Evolutionary conservation across 2,797 vertebrate genomes (phyloP), one percentile per base, ranked within the genome.

Genomic region (Crenichthys baileyi): DNA sequence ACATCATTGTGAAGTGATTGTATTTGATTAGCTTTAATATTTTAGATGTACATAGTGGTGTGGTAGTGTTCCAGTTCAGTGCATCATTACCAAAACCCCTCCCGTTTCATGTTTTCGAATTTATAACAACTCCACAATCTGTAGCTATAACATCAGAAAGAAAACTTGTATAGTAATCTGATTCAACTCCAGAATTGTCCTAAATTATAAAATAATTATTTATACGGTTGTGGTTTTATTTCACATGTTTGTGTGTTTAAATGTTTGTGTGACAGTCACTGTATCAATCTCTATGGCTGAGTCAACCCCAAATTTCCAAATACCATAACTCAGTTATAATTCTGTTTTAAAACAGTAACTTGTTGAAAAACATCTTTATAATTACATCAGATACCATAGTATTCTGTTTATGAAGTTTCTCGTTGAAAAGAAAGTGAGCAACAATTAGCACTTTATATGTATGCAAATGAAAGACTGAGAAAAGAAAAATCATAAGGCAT

Each of bases 321-420:
- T 78, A 78, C 73, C 72, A 80, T 84, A 90, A 89, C 26, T 61
- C 48, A 61, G 56, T 76, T 55, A 87, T 89, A 86, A 92, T 92
- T 90, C 77, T 89, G 83, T 92, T 87, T 81, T 89, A 91, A 90
- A 77, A 91, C 85, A 91, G 90, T 83, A 70, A 85, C 9, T 84
- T 77, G 79, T 80, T 83, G 76, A 90, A 60, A 70, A 91, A 90
- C 63, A 13, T 11, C 83, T 86, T 86, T 77, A 79, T 91, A 92
- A 93, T 87, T 76, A 85, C 75, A 73, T 85, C 90, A 90, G 93
- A 91, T 93, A 91, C 79, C 44, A 81, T 51, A 46, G 79, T 86
- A 82, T 75, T 79, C 72, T 60, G 61, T 72, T 77, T 82, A 85
- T 92, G 89, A 92, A 90, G 70, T 58, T 76, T 56, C 75, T 84